Evolutionary conservation across 2,797 vertebrate species (phyloP), one percentile per base, ranked within the genome.

Genomic region (Sebastes elongatus): DNA sequence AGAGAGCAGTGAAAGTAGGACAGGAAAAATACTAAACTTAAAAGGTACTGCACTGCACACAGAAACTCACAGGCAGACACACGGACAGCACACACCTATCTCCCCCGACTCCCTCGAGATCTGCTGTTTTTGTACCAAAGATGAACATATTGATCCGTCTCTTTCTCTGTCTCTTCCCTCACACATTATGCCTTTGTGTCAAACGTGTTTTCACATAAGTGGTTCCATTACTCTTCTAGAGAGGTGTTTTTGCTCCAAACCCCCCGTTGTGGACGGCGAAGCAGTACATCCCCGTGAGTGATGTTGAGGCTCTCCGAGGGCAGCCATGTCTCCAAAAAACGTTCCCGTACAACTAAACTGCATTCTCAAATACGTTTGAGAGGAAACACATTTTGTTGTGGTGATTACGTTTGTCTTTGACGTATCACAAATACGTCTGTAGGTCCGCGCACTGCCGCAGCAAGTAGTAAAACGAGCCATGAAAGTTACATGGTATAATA

Each of bases 1-100:
- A 83, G 71, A 56, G 74, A 71, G 82, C 18, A 52, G 56, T 20
- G 82, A 90, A 93, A 92, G 90, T 91, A 92, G 90, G 92, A 53
- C 90, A 82, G 59, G 60, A 65, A 59, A 89, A 86, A 59, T 60
- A 76, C 38, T 18, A 49, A 89, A 87, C 65, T 81, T 86, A 68
- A 69, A 66, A 76, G 78, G 75, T 13, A 22, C 49, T 22, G 13
- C 35, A 62, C 63, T 46, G 68, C 32, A 63, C 20, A 3, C 46
- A 70, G 20, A 64, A 57, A 56, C 64, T n/a, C 27, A 61, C 56
- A 73, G 30, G 42, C 46, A n/a, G 38, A 73, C 74, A 76, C 71
- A 73, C 16, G 2, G 20, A 66, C 22, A 60, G 60, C 55, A 59
- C 75, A 83, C 78, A 75, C 74, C 16, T 70, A 55, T 22, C 32